These are phyloP conservation scores for Patagioenas fasciata DNA, from an alignment of 2,113 vertebrate species.

Conservation along the genomic window DNA sequence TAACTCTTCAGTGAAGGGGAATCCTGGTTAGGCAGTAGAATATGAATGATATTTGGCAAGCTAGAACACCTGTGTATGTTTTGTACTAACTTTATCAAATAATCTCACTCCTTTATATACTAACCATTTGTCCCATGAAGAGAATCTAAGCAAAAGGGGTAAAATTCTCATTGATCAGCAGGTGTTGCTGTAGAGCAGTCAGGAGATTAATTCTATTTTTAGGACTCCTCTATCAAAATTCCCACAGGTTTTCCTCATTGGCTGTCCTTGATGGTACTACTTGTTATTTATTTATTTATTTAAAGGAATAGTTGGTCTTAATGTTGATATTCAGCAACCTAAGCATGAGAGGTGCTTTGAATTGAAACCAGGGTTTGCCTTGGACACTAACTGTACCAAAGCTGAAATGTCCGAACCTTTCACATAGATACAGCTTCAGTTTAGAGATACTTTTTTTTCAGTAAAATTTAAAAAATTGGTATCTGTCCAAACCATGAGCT, in stretches of 20 bases:
- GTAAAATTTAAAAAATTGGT: not conserved
- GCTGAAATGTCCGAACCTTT: not conserved
- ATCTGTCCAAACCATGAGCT: not conserved
- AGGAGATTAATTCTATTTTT: not conserved
- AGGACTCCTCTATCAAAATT: not conserved
- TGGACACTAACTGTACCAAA: not conserved
- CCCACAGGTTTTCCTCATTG: not conserved
- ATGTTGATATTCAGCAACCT: not conserved
- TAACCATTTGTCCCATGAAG: not conserved
- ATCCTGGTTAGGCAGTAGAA: not conserved
- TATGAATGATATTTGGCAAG: not conserved
- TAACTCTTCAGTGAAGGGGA: not conserved
- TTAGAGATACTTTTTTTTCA: not conserved
- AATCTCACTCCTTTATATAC: not conserved
- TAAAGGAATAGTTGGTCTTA: not conserved
- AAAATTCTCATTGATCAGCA: slow-evolving; percentile 37
- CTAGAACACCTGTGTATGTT: not conserved
- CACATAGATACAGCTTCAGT: not conserved
- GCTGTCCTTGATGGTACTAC: not conserved
- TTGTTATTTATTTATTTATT: not conserved
- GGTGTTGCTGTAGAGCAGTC: slow-evolving; percentile 54
- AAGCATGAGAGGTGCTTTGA: not conserved
- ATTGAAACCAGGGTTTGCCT: not conserved
- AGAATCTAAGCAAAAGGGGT: not conserved
- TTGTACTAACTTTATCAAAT: not conserved